Base-by-base conservation (phyloP, 2,797 vertebrate species). In the Coranthus polyacanthus region DNA sequence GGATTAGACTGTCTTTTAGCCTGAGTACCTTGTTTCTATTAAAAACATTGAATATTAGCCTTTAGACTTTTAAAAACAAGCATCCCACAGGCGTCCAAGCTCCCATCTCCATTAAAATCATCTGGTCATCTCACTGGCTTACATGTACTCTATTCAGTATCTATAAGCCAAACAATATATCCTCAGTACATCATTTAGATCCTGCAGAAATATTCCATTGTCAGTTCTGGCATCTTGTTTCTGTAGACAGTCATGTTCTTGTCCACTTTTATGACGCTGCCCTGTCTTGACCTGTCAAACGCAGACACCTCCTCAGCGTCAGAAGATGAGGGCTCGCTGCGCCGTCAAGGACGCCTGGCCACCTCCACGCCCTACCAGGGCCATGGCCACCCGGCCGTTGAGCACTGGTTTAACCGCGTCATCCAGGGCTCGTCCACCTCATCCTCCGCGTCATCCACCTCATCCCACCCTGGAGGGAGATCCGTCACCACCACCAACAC, bases 281-380 rank as follows among this genome's bases (percentile, higher is more conserved):
- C 78, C 78, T 88, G 77, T 86, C 78, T 81, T 80, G 54, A 83
- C 94, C 93, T 88, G 92, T 92, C 51, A 62, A 82, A 88, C 85
- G 88, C 95, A 99, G 97, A 99, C 95, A 98, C 97, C 51, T 99
- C 97, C 50, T 99, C 97, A 49, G 96, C 97, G 46, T 99, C 97
- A 45, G 97, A 99, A 94, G 97, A 98, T 89, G 97, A 99, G 93
- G 97, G 97, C 82, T 97, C 97, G 46, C 95, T 97, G 78, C 95
- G 94, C 75, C 95, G 94, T 72, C 96, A 96, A 68, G 95, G 95
- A 91, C 95, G 93, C 87, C 93, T 96, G 85, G 81, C 94, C 90
- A 95, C 95, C 87, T 94, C 94, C 52, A 95, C 96, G 53, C 94
- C 94, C 79, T 94, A 95, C 92, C 96, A 96, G 95, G 93, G 94